Conservation (phyloP, 1,140 invertebrate species). For the Pogonomyrmex californicus region DNA sequence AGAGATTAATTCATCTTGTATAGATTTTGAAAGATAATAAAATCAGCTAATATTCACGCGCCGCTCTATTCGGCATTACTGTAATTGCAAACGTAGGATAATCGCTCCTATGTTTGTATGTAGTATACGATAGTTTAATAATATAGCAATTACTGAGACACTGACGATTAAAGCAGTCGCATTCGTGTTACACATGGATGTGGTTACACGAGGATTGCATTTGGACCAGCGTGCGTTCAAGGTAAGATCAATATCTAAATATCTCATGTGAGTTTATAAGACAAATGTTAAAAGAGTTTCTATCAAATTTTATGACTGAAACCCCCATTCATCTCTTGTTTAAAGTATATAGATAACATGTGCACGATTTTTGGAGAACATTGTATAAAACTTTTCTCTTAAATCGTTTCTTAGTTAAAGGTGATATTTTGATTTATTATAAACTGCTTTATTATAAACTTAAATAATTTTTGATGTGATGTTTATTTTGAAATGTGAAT, state of each 20-base stretch:
- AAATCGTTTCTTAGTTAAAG: not conserved
- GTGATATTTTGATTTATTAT: not conserved
- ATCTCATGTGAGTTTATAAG: conserved; percentile 43
- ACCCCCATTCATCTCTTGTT: not conserved
- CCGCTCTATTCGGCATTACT: conserved; percentile 37
- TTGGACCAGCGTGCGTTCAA: conserved; percentile 31
- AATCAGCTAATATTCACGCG: conserved; percentile 45
- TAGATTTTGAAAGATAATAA: conserved; percentile 50
- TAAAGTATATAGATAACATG: not conserved
- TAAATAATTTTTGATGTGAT: not conserved
- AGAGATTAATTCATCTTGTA: conserved; percentile 42
- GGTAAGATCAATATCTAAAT: conserved; percentile 16
- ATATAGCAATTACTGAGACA: conserved; percentile 35
- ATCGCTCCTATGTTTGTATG: conserved; percentile 60
- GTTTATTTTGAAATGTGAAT: conserved; percentile 1
- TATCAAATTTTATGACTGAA: conserved; percentile 25
- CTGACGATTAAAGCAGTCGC: conserved; percentile 23
- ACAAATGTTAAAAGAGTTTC: conserved; percentile 36
- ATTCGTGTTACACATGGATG: not conserved
- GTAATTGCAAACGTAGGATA: conserved; percentile 50
- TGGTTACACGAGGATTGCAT: not conserved
- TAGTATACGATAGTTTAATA: conserved; percentile 48
- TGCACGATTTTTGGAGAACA: conserved; percentile 1
- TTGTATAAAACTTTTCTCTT: not conserved
- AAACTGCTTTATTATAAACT: not conserved